phyloP scores from a whole-genome alignment of 2,113 vertebrate genomes.

The Erythrolamprus reginae region DNA sequence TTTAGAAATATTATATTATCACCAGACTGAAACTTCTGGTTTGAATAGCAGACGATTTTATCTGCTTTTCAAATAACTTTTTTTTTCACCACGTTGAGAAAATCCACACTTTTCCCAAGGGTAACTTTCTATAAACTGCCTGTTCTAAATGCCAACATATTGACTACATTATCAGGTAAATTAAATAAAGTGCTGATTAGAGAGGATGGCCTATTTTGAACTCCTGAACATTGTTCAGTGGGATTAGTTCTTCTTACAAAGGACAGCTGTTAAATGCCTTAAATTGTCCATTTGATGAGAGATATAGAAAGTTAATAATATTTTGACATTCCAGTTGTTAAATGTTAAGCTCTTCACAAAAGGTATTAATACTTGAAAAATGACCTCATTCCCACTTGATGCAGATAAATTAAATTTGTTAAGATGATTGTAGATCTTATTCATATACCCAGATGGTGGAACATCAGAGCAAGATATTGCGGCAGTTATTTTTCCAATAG shows the following conservation, averaged over 20 bases:
- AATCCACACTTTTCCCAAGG: not conserved
- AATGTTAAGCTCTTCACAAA: slow-evolving; percentile 25
- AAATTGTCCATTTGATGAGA: slow-evolving; percentile 26
- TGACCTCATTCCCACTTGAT: slow-evolving; percentile 14
- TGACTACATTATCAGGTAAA: not conserved
- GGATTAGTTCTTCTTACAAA: slow-evolving; percentile 1
- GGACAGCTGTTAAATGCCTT: slow-evolving; percentile 12
- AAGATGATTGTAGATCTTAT: slow-evolving; percentile 18
- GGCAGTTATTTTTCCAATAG: not conserved
- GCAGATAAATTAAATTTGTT: slow-evolving; percentile 23
- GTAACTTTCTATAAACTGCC: not conserved
- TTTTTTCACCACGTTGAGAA: not conserved
- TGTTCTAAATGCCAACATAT: not conserved
- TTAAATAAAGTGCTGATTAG: slow-evolving; percentile 1
- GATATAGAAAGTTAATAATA: slow-evolving; percentile 13
- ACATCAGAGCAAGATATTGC: not conserved
- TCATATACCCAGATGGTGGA: not conserved
- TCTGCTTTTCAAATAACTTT: not conserved
- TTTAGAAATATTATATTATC: not conserved
- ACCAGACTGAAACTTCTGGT: not conserved
- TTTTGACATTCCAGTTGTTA: slow-evolving; percentile 12
- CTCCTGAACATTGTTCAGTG: not conserved
- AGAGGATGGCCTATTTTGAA: not conserved
- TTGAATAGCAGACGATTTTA: not conserved
- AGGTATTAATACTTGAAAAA: slow-evolving; percentile 11